phyloP scores from a whole-genome alignment of 2,888 invertebrate genomes.

The Acanthoscelides obtectus region DNA sequence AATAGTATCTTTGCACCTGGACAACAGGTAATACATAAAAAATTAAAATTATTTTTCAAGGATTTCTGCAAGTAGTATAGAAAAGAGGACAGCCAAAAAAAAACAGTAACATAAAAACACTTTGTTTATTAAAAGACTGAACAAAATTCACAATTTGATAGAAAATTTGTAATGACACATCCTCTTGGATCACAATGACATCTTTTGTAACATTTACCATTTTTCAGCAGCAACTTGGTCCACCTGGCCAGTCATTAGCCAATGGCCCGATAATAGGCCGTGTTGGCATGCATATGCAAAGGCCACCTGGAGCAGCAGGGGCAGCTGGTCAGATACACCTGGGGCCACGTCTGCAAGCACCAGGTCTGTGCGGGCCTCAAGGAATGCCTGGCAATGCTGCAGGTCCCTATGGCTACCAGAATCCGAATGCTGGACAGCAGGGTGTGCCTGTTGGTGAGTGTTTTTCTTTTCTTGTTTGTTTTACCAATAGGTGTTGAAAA shows the following conservation, averaged over 20 bases:
- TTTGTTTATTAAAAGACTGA: too few species aligned
- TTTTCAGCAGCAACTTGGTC: not conserved
- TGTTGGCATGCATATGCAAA: constrained; percentile 46
- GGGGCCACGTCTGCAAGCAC: constrained; percentile 58
- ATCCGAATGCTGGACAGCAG: constrained; percentile 53
- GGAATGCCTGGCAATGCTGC: constrained; percentile 50
- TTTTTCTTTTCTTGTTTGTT: constrained; percentile 1
- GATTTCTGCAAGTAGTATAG: not conserved
- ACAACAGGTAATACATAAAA: constrained; percentile 31
- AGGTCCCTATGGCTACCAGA: constrained; percentile 49
- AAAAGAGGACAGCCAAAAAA: too few species aligned
- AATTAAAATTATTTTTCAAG: not conserved
- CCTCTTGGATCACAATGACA: too few species aligned
- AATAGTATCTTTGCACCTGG: constrained; percentile 60
- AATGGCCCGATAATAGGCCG: constrained; percentile 65
- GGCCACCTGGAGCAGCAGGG: constrained; percentile 38
- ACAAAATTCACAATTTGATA: too few species aligned
- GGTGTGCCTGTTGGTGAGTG: constrained; percentile 43
- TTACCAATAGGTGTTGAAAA: too few species aligned
- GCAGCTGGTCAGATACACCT: constrained; percentile 42
- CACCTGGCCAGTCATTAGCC: constrained; percentile 63
- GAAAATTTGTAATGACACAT: too few species aligned
- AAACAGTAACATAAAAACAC: too few species aligned
- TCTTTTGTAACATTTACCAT: too few species aligned
- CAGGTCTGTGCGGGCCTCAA: constrained; percentile 53